phyloP scores from a whole-genome alignment of 2,113 vertebrate species.

The Bombycilla garrulus region DNA sequence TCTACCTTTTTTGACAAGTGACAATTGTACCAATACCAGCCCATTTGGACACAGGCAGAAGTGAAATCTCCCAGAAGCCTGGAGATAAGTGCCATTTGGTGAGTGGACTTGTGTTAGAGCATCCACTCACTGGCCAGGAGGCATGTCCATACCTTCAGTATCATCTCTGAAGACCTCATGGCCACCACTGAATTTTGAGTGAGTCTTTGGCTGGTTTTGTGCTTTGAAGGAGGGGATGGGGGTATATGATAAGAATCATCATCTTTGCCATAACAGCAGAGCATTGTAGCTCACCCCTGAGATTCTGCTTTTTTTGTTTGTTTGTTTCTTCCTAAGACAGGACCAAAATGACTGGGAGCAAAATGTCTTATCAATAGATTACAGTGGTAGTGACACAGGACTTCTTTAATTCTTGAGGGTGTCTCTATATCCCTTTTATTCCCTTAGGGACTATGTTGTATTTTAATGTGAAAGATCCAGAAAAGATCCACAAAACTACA shows the following conservation, averaged over 20 bases:
- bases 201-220: neutral
- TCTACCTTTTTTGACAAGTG: neutral
- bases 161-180: fast-evolving
- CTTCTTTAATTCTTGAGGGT: neutral
- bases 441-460: neutral
- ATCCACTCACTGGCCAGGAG: neutral
- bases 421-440: neutral
- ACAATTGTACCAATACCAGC: neutral
- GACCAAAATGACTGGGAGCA: neutral
- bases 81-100: neutral
- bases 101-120: neutral
- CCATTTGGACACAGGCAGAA: neutral
- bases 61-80: neutral
- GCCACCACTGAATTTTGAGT: neutral
- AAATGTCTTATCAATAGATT: neutral
- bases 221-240: neutral
- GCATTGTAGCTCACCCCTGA: neutral
- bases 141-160: neutral
- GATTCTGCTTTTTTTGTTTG: neutral
- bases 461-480: neutral
- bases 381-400: neutral
- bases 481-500: neutral
- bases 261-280: neutral
- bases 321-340: neutral
- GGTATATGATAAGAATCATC: neutral